Evolutionary conservation across 2,113 vertebrate species (phyloP).

Genomic region (Pavo muticus): DNA sequence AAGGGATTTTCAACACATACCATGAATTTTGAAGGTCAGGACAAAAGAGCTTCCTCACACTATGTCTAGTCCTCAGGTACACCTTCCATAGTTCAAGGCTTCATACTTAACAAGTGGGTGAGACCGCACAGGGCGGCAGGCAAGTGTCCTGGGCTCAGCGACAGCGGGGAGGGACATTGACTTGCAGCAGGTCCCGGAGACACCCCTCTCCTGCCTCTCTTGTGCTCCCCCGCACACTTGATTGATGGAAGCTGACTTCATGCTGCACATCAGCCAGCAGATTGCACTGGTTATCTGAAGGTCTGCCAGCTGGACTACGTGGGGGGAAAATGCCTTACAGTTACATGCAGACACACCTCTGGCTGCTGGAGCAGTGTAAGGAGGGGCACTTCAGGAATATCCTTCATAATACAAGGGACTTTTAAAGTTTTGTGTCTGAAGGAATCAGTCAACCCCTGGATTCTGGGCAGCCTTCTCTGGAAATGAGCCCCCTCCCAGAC

Average conservation of each 20-base stretch:
- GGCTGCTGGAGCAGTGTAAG: not conserved
- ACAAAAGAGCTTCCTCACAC: not conserved
- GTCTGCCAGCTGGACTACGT: not conserved
- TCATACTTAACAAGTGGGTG: not conserved
- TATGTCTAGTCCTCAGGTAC: not conserved
- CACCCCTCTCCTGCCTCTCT: not conserved
- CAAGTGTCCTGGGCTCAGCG: not conserved
- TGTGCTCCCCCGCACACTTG: rapidly evolving
- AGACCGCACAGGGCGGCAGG: rapidly evolving
- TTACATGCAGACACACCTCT: not conserved
- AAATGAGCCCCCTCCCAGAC: slow-evolving; percentile 20
- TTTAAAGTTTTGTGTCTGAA: not conserved
- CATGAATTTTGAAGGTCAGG: not conserved
- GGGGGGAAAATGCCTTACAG: not conserved
- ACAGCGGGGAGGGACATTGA: not conserved
- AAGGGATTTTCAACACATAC: not conserved
- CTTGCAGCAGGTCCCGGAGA: not conserved
- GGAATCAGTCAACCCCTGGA: not conserved
- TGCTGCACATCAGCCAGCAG: rapidly evolving
- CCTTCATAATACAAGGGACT: not conserved
- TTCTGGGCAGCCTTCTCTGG: not conserved
- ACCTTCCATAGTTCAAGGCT: not conserved
- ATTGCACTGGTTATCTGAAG: not conserved
- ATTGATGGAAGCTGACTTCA: not conserved
- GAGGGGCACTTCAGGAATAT: not conserved